These are phyloP conservation scores for Camponotus pennsylvanicus DNA, from an alignment of 1,140 invertebrate genomes.

Conservation along the genomic window DNA sequence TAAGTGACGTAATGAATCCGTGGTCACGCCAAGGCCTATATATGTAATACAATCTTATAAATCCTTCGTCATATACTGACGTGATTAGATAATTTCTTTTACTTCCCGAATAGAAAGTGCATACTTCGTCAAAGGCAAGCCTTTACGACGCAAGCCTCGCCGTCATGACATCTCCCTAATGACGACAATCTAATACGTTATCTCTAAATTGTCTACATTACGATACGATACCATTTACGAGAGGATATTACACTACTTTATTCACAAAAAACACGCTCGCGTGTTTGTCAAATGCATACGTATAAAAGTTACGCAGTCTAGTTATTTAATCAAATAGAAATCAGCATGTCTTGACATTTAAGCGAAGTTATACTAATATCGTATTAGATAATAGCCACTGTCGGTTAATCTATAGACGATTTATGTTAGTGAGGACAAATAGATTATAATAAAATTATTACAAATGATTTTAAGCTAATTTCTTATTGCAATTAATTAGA, in stretches of 20 bases:
- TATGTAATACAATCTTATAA: constrained; percentile 22
- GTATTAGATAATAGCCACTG: constrained; percentile 24
- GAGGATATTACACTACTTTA: constrained; percentile 1
- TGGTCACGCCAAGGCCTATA: constrained; percentile 19
- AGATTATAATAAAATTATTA: neutral
- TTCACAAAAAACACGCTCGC: constrained; percentile 23
- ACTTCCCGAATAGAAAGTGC: constrained; percentile 83
- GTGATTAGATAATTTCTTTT: constrained; percentile 83
- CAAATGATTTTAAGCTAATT: neutral
- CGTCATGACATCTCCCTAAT: neutral
- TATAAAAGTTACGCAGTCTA: neutral
- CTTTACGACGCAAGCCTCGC: neutral
- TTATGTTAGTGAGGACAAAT: neutral
- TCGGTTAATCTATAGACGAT: neutral
- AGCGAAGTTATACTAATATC: constrained; percentile 13
- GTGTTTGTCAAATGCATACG: neutral
- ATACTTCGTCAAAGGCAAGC: neutral
- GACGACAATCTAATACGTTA: neutral
- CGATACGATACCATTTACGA: no score
- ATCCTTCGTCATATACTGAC: constrained; percentile 24
- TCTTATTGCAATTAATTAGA: neutral
- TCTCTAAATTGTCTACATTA: neutral
- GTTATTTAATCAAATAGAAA: constrained; percentile 45
- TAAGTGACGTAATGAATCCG: constrained; percentile 72
- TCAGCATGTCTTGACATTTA: constrained; percentile 15